A percentile compares a stretch with the other conserved stretches of the same genome.
These are phyloP conservation scores for Proctacanthus coquilletti DNA, from an alignment of 1,140 invertebrate genomes.

Conservation along the genomic window DNA sequence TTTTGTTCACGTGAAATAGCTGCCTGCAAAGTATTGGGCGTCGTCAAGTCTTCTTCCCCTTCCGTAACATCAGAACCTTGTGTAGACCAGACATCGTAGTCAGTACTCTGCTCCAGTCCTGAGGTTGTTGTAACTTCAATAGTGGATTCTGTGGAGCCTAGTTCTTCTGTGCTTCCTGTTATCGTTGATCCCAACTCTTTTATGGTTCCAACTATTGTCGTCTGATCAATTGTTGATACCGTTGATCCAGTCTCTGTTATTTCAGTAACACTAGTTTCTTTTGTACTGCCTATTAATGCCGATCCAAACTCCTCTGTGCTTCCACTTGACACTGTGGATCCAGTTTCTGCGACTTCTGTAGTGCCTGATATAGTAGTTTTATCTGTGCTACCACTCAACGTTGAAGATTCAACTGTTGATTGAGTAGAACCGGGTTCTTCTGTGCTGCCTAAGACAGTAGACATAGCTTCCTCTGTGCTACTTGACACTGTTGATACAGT, in stretches of 20 bases:
- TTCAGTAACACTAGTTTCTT: slow-evolving; percentile 4
- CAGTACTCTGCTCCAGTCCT: neutral
- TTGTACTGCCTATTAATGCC: slow-evolving; percentile 7
- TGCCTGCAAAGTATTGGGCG: slow-evolving; percentile 33
- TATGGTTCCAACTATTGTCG: too few species aligned
- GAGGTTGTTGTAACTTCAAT: too few species aligned
- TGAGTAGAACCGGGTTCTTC: slow-evolving; percentile 1
- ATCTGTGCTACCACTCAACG: slow-evolving; percentile 8
- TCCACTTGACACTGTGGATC: slow-evolving; percentile 2
- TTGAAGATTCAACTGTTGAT: slow-evolving; percentile 2
- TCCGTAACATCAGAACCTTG: slow-evolving; percentile 12
- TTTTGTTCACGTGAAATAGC: slow-evolving; percentile 33
- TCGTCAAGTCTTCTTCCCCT: slow-evolving; percentile 15
- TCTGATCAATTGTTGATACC: slow-evolving; percentile 2
- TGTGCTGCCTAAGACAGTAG: too few species aligned
- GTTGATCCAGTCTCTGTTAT: slow-evolving; percentile 10
- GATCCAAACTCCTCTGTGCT: neutral
- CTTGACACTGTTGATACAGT: slow-evolving; percentile 8
- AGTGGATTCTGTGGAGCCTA: slow-evolving; percentile 14
- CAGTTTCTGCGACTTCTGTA: neutral
- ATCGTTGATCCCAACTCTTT: too few species aligned
- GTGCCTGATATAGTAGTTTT: slow-evolving; percentile 1
- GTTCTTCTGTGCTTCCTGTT: slow-evolving; percentile 8
- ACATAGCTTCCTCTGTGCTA: slow-evolving; percentile 4
- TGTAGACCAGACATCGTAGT: slow-evolving; percentile 30